Percentiles rank a stretch among this genome's conserved stretches.
Conservation (phyloP, 2,797 vertebrate species). For the Synanceia verrucosa region DNA sequence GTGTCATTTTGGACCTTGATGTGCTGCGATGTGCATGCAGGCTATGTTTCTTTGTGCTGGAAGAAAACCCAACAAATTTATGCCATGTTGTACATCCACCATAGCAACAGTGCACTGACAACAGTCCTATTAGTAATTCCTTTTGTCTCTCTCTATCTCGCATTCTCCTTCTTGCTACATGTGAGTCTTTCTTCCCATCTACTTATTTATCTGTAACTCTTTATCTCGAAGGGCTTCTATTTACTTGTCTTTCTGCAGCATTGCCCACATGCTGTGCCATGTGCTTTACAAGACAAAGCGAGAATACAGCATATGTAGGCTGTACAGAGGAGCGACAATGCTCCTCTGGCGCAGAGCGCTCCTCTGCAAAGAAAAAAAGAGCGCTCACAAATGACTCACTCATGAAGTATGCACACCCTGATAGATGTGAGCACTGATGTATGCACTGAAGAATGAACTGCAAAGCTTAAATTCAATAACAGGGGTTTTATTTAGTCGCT, state of each 20-base stretch:
- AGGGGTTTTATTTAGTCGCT: slow-evolving; percentile 1
- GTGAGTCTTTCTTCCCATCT: slow-evolving; percentile 11
- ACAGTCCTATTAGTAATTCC: slow-evolving; percentile 29
- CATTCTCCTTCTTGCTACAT: slow-evolving; percentile 5
- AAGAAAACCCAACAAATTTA: slow-evolving; percentile 30
- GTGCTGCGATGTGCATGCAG: slow-evolving; percentile 16
- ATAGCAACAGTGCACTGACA: slow-evolving; percentile 18
- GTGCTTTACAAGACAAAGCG: slow-evolving; percentile 18
- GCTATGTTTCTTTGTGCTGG: slow-evolving; percentile 8
- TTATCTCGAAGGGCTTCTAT: slow-evolving; percentile 18
- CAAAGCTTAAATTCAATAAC: slow-evolving; percentile 7
- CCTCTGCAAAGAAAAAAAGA: not conserved
- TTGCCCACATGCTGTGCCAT: slow-evolving; percentile 35
- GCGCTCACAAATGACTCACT: slow-evolving; percentile 18
- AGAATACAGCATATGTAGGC: slow-evolving; percentile 15
- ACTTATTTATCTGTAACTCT: slow-evolving; percentile 1
- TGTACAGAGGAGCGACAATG: slow-evolving; percentile 6
- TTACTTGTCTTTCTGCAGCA: slow-evolving; percentile 8
- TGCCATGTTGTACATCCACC: slow-evolving; percentile 12
- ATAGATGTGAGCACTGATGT: slow-evolving; percentile 19
- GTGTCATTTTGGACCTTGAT: slow-evolving; percentile 19
- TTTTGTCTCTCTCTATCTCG: slow-evolving; percentile 8
- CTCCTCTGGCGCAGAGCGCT: slow-evolving; percentile 2
- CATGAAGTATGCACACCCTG: slow-evolving; percentile 15
- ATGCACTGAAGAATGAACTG: slow-evolving; percentile 14